Base-by-base conservation (phyloP, 2,888 invertebrate species). In the Caenorhabditis sinica region DNA sequence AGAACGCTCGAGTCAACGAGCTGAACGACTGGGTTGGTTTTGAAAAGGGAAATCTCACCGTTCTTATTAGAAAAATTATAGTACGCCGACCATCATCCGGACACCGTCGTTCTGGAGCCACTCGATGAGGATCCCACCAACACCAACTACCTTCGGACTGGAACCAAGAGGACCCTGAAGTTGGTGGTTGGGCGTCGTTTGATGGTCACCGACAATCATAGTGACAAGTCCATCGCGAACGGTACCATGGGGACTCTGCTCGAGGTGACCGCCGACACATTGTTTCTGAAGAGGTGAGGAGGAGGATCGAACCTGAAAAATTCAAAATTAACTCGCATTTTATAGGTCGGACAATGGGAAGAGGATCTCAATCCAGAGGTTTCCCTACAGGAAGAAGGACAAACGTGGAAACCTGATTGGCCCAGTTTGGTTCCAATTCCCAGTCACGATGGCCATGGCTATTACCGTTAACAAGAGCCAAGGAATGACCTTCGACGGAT, bases 11-110 rank as follows among this genome's bases (percentile, higher is more conserved):
- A 23, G 40, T 65, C 1, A 25, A 45, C 15, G 23, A 23, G 45
- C 6, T 63, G 4, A 65, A 65, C 15, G 23, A 45, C 8, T 60
- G 60, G 60, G 60, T 60, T 53, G 9, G 53, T 53, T 53, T 53
- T 20, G 1, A 6, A 5, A n/a, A 13, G 1, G 25, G 25, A 53
- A 53, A 9, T 9, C 53, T 53, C 20, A 53, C 53, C 3, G 1
- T 25, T 25, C n/a, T n/a, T n/a, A n/a, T n/a, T n/a, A n/a, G n/a
- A n/a, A n/a, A n/a, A n/a, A n/a, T n/a, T n/a, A n/a, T n/a, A n/a
- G n/a, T n/a, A n/a, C n/a, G n/a, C n/a, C n/a, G n/a, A n/a, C n/a
- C 20, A 13, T 25, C 13, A 25, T 23, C n/a, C n/a, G 53, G 2
- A n/a, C n/a, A n/a, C n/a, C n/a, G n/a, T n/a, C n/a, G n/a, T n/a